Evolutionary conservation across 2,113 vertebrate genomes (phyloP), one percentile per base, ranked within the genome.

Genomic region (Silurus glanis): DNA sequence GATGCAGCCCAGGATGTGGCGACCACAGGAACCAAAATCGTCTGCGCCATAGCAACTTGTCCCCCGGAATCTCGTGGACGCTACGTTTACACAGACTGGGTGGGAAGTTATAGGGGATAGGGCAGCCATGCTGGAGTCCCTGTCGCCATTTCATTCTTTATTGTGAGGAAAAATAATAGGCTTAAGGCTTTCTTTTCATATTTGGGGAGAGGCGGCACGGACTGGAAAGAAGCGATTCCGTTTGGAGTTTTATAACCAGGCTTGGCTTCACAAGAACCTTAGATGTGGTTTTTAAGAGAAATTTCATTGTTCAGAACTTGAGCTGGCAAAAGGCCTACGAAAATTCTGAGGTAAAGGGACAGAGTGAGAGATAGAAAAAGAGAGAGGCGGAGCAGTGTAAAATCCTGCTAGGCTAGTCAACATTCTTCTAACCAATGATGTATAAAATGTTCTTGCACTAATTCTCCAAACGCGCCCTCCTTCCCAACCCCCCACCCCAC

Each of bases 131-230:
- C 90, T 91, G 91, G 92, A 90, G 90, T 93, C 92, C 88, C 83
- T 56, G 75, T 47, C 13, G 59, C 56, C 21, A 37, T 87, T 75
- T 80, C 67, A 80, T 23, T 87, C 80, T 89, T 90, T 92, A 93
- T 89, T 86, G 92, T 93, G 56, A 91, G 89, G 90, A 93, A 89
- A 92, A 93, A 94, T 94, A 95, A 94, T 94, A 94, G 94, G 94
- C 94, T 94, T 93, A 93, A 88, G 88, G 93, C 87, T 89, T 90
- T 93, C 92, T 93, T 92, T 95, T 94, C 93, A 94, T 92, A 93
- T 93, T 93, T 93, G 91, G 72, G 85, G 78, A 87, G 90, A 75
- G 83, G 85, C 84, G 78, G 88, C 84, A 75, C 56, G 69, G 85
- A 87, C 82, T 90, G 87, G 89, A 91, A 90, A 89, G 88, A 90